A percentile compares a stretch with the other conserved stretches of the same genome.
These are phyloP conservation scores for Lasioglossum pauxillum DNA, from an alignment of 2,888 invertebrate genomes.

Conservation along the genomic window DNA sequence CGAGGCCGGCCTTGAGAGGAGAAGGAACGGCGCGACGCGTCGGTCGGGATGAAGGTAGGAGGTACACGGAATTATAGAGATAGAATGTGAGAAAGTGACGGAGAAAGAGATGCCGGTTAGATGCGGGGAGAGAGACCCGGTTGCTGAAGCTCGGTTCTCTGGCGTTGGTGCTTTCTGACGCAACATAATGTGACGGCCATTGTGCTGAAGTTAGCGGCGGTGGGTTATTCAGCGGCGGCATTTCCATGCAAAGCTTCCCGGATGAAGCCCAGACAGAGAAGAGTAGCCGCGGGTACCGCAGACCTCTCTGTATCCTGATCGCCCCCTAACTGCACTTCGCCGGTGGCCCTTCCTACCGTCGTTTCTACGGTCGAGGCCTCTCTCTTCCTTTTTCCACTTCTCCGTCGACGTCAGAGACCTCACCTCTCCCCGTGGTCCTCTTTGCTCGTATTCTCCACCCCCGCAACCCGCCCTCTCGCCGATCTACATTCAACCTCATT, in stretches of 20 bases:
- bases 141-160: slow-evolving; percentile 57
- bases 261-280: slow-evolving; percentile 76
- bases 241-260: slow-evolving; percentile 80
- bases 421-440: slow-evolving; percentile 53
- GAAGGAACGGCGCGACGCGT: slow-evolving; percentile 19
- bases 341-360: slow-evolving; percentile 69
- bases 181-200: slow-evolving; percentile 81
- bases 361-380: slow-evolving; percentile 51
- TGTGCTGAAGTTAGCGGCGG: slow-evolving; percentile 79
- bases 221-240: slow-evolving; percentile 80
- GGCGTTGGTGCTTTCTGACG: slow-evolving; percentile 74
- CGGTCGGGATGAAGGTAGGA: not conserved
- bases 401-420: slow-evolving; percentile 41
- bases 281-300: slow-evolving; percentile 80
- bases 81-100: slow-evolving; percentile 50
- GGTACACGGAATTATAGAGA: slow-evolving; percentile 44
- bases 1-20: slow-evolving; percentile 31
- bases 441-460: slow-evolving; percentile 48
- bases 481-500: slow-evolving; percentile 75
- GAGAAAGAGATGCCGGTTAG: slow-evolving; percentile 40
- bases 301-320: slow-evolving; percentile 79
- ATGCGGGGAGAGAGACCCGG: slow-evolving; percentile 19
- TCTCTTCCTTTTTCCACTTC: slow-evolving; percentile 52
- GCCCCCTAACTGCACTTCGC: slow-evolving; percentile 77
- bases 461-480: slow-evolving; percentile 53